These are phyloP conservation scores for Drosophila setifemur DNA, from an alignment of 1,140 invertebrate species.

Conservation along the genomic window DNA sequence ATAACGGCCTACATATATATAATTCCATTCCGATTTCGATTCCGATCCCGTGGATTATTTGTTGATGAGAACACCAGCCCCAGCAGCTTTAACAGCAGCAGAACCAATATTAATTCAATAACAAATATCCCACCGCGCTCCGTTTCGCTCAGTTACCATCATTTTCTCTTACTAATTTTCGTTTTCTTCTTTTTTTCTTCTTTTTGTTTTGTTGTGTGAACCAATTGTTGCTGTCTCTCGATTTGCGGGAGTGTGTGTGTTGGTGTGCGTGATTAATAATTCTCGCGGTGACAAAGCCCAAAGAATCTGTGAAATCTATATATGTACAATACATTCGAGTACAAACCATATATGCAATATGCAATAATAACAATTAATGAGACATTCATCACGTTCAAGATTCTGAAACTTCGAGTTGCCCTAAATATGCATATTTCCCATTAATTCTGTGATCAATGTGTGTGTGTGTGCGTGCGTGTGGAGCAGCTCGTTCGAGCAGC, in stretches of 20 bases:
- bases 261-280: slow-evolving; percentile 41
- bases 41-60: slow-evolving; percentile 21
- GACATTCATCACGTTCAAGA: slow-evolving; percentile 1
- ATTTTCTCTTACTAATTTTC: background rate
- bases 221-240: slow-evolving; percentile 41
- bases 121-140: background rate
- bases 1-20: slow-evolving; percentile 24
- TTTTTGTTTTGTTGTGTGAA: slow-evolving; percentile 39
- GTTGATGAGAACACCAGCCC: slow-evolving; percentile 10
- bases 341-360: slow-evolving; percentile 45
- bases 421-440: background rate
- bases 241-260: slow-evolving; percentile 12
- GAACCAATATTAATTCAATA: background rate
- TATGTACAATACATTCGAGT: no score
- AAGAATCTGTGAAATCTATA: slow-evolving; percentile 22
- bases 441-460: background rate
- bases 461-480: no score
- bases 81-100: background rate
- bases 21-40: slow-evolving; percentile 3
- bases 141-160: slow-evolving; percentile 5
- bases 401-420: background rate
- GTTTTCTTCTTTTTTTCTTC: slow-evolving; percentile 18
- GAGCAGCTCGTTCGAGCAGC: no score
- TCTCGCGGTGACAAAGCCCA: slow-evolving; percentile 37
- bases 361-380: slow-evolving; percentile 32